A percentile compares a stretch with the other conserved stretches of the same genome.
Conservation (phyloP, 2,113 vertebrate species). For the Plotosus lineatus region DNA sequence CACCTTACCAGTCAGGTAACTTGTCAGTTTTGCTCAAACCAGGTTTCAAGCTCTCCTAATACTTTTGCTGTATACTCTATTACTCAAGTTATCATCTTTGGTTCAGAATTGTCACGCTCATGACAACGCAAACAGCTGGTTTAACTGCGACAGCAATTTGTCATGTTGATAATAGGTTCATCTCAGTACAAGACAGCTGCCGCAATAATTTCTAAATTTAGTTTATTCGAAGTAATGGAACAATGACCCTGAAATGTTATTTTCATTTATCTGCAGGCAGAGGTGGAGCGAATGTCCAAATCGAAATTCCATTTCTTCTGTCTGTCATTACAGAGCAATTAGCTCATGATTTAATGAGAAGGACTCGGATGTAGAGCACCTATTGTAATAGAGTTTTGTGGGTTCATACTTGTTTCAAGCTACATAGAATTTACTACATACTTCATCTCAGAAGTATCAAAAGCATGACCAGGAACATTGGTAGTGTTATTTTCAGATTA, state of each 20-base stretch:
- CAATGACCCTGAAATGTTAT: background rate
- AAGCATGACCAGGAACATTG: background rate
- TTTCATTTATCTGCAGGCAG: background rate
- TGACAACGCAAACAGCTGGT: background rate
- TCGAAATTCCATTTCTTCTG: background rate
- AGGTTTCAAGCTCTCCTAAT: background rate
- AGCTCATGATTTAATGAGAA: background rate
- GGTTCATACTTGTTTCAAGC: background rate
- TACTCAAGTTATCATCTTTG: background rate
- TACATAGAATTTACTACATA: background rate
- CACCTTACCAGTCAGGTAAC: slow-evolving; percentile 91
- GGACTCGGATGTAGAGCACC: background rate
- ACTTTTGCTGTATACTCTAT: background rate
- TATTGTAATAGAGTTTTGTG: background rate
- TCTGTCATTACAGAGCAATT: background rate
- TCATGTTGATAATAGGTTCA: background rate
- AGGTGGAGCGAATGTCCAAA: background rate
- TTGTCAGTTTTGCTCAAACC: background rate
- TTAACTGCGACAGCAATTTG: background rate
- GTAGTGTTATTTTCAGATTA: background rate
- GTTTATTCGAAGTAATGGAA: background rate
- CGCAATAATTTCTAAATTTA: slow-evolving; percentile 2
- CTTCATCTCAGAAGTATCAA: no score
- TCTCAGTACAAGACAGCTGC: background rate
- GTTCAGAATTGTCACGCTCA: background rate